phyloP scores from a whole-genome alignment of 2,113 vertebrate genomes.

The Vicugna pacos region DNA sequence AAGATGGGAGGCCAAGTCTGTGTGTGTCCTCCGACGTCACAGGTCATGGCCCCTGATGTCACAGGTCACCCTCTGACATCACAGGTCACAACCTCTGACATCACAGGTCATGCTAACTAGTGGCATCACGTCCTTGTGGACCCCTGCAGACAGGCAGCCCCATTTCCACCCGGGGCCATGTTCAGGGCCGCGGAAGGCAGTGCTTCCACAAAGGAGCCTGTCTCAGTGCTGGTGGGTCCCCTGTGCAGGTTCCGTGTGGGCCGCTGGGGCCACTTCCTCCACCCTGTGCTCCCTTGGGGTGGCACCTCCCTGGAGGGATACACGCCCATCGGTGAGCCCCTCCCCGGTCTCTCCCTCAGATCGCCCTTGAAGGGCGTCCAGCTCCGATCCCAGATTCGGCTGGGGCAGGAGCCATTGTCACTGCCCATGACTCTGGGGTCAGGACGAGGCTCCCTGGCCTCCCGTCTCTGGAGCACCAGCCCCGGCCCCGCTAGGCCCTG shows the following conservation, averaged over 20 bases:
- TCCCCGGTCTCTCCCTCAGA: accelerated
- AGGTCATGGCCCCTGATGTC: neutral
- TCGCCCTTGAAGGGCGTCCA: neutral
- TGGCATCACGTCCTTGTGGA: accelerated
- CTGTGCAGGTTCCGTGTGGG: neutral
- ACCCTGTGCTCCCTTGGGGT: neutral
- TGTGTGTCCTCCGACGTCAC: neutral
- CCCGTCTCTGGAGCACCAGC: neutral
- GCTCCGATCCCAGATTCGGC: neutral
- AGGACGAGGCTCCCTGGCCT: neutral
- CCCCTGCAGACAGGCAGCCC: neutral
- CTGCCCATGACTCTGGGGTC: accelerated
- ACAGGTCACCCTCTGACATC: neutral
- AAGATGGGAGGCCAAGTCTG: accelerated
- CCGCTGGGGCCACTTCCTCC: accelerated
- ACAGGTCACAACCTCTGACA: neutral
- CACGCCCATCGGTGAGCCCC: accelerated
- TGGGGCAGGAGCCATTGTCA: accelerated
- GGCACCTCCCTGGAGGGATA: neutral
- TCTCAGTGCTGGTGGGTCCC: no score
- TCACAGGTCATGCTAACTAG: neutral
- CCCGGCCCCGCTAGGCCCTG: neutral
- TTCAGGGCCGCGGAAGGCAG: neutral
- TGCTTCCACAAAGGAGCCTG: no score
- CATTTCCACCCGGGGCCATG: accelerated